Evolutionary conservation across 2,113 vertebrate species (phyloP), one percentile per base, ranked within the genome.

Genomic region (Bostrychus sinensis): DNA sequence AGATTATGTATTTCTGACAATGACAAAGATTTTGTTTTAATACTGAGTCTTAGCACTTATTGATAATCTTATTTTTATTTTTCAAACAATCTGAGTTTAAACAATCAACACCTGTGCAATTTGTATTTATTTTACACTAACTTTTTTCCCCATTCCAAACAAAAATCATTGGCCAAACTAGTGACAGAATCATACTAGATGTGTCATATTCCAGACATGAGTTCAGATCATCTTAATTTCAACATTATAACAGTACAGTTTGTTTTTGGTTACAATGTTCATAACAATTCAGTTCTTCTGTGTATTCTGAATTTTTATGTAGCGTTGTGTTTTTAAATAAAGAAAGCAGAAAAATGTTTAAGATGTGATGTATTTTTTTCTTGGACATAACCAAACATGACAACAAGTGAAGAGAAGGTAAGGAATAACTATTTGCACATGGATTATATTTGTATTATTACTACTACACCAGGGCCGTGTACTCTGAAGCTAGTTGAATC

Each of bases 261-360:
- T 92, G 92, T 94, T 66, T 78, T 92, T 91, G 92, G 92, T 94
- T 66, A 77, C 80, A 63, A 84, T 86, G 92, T 93, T 89, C 86
- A 75, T 75, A 90, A 73, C 92, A 90, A 94, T 93, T 91, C 90
- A 90, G 89, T 90, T 84, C 91, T 90, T 86, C 91, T 87, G 86
- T 86, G 86, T 93, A 93, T 95, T 93, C 87, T 93, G 92, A 92
- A 54, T 95, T 83, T 88, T 92, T 93, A 77, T 81, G 92, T 95
- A 95, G 93, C 94, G 86, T n/a, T 91, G 91, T 95, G 93, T 94
- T 96, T 96, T 94, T 94, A 96, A 48, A 97, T 95, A 95, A 97
- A 96, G 88, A 84, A 93, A 93, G 92, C 72, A 75, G 39, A 72
- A 67, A 57, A 70, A n/a, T 51, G 5, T 30, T 45, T 75, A 63